A percentile compares a stretch with the other conserved stretches of the same genome.
Conservation (phyloP, 2,797 vertebrate species). For the Chloroceryle amazona region DNA sequence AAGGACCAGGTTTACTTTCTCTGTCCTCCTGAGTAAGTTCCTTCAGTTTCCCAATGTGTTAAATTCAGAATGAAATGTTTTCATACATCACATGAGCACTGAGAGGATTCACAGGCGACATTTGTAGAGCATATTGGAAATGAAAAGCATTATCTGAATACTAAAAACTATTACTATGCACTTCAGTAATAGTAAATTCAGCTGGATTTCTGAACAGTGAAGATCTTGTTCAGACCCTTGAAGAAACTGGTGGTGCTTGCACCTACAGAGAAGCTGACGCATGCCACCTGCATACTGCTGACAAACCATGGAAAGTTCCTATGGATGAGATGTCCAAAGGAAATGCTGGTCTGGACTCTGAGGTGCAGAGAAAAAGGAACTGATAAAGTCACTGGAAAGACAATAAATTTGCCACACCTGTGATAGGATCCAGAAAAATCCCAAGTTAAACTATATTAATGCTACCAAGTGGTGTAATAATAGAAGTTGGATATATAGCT, state of each 20-base stretch:
- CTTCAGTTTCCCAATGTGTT: background rate
- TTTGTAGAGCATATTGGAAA: background rate
- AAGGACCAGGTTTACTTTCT: background rate
- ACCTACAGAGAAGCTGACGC: background rate
- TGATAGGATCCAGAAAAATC: conserved; percentile 37
- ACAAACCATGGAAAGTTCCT: background rate
- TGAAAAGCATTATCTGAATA: background rate
- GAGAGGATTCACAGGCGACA: background rate
- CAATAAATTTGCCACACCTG: conserved; percentile 11
- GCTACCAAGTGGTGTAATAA: background rate
- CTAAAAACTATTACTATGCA: background rate
- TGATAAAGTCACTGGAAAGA: conserved; percentile 25
- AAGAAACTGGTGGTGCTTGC: background rate
- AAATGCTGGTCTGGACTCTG: background rate
- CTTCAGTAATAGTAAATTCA: background rate
- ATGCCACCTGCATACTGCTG: background rate
- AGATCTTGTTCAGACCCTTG: background rate
- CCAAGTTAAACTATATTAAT: conserved; percentile 35
- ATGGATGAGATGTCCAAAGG: background rate
- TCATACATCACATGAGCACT: background rate
- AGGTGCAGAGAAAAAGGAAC: background rate
- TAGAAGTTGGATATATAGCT: conserved; percentile 34
- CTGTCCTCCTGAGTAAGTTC: background rate
- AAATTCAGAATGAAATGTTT: background rate
- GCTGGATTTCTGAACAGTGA: background rate